phyloP scores from a whole-genome alignment of 2,797 vertebrate genomes.

The Enteromius mattozi region DNA sequence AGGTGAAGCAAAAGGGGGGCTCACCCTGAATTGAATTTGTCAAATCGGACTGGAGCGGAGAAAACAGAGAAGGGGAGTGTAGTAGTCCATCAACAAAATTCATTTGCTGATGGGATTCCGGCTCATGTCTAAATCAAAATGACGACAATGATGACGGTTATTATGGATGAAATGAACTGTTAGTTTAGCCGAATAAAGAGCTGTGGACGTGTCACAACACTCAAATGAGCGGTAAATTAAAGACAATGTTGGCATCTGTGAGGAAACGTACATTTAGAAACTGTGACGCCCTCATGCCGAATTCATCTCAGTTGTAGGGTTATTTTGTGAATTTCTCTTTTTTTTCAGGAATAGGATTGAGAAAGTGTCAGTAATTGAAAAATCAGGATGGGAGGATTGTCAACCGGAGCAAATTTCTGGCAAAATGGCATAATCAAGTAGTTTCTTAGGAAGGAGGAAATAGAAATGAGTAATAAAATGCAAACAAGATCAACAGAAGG shows the following conservation, averaged over 20 bases:
- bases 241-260: neutral
- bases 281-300: neutral
- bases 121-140: constrained; percentile 39
- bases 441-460: constrained; percentile 44
- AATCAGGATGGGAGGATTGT: constrained; percentile 38
- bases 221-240: constrained; percentile 45
- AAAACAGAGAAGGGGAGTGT: constrained; percentile 50
- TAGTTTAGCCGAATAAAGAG: constrained; percentile 38
- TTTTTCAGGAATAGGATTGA: constrained; percentile 17
- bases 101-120: constrained; percentile 53
- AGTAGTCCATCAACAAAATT: constrained; percentile 61
- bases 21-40: constrained; percentile 76
- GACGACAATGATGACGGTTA: constrained; percentile 44
- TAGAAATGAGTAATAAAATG: constrained; percentile 50
- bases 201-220: constrained; percentile 1
- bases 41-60: constrained; percentile 56
- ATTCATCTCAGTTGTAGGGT: constrained; percentile 1
- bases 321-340: neutral
- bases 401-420: constrained; percentile 33
- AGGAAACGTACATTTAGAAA: neutral
- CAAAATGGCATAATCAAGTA: constrained; percentile 42
- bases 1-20: constrained; percentile 74
- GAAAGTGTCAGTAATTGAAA: constrained; percentile 43
- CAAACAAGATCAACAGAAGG: constrained; percentile 41
- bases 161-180: constrained; percentile 45